phyloP scores from a whole-genome alignment of 2,888 invertebrate genomes.

The Hyles lineata region DNA sequence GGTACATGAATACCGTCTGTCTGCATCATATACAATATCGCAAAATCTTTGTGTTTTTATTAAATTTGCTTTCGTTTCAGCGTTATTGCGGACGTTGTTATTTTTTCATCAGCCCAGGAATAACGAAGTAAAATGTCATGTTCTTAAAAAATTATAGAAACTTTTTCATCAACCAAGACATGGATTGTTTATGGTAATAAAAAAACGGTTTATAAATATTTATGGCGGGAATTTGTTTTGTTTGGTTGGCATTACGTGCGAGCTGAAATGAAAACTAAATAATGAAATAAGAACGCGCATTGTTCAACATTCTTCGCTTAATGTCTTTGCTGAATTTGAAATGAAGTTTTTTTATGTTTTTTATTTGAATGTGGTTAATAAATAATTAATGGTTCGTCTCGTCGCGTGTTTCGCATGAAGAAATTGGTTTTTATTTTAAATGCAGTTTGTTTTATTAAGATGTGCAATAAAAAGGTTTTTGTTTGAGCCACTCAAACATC shows the following conservation, averaged over 20 bases:
- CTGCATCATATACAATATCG: background rate
- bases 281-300: background rate
- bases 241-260: constrained; percentile 22
- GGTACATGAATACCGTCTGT: background rate
- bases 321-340: background rate
- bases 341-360: background rate
- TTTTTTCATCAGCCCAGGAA: constrained; percentile 50
- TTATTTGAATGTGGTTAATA: constrained; percentile 1
- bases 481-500: background rate
- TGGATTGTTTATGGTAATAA: constrained; percentile 40
- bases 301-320: constrained; percentile 3
- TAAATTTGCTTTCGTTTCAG: constrained; percentile 31
- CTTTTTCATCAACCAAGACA: constrained; percentile 36
- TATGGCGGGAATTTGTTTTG: constrained; percentile 35
- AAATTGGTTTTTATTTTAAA: background rate
- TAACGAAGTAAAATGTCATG: constrained; percentile 38
- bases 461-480: background rate
- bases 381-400: constrained; percentile 5
- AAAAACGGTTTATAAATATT: constrained; percentile 38
- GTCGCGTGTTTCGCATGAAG: background rate
- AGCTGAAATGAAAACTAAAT: constrained; percentile 17
- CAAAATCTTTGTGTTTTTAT: constrained; percentile 14
- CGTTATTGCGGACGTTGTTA: constrained; percentile 39
- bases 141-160: constrained; percentile 37
- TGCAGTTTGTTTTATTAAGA: background rate